Percentiles rank a stretch among this genome's conserved stretches.
Conservation (phyloP, 2,113 vertebrate genomes). For the Acanthisitta chloris region DNA sequence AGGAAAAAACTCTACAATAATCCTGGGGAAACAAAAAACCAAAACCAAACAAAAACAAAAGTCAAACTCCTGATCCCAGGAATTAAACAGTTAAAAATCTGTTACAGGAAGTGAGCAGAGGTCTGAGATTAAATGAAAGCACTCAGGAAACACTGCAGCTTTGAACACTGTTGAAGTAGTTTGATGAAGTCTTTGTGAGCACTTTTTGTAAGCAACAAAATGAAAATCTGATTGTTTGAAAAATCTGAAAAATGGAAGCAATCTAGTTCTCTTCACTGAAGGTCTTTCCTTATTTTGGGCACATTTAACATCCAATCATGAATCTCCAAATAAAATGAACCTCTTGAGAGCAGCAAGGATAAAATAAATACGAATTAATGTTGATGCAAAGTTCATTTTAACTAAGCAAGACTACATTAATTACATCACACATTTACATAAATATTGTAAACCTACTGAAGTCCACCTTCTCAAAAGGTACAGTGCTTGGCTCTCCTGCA, state of each 20-base stretch:
- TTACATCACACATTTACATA: not conserved
- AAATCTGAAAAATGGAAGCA: not conserved
- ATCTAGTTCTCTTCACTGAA: not conserved
- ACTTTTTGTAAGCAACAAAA: not conserved
- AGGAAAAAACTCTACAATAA: not conserved
- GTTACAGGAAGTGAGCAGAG: not conserved
- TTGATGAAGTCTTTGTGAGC: not conserved
- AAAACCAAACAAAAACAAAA: no score
- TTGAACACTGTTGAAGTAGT: not conserved
- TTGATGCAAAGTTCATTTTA: not conserved
- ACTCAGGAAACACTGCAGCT: not conserved
- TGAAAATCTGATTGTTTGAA: not conserved
- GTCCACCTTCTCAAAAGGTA: not conserved
- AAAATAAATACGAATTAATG: not conserved
- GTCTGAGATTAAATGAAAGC: not conserved
- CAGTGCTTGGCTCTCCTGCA: not conserved
- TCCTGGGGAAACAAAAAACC: no score
- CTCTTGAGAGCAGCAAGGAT: not conserved
- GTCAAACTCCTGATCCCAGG: no score
- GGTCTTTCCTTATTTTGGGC: not conserved
- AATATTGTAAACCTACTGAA: not conserved
- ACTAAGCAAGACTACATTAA: not conserved
- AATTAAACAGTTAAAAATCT: not conserved
- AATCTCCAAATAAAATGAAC: not conserved
- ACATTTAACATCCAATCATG: not conserved